Conservation (phyloP, 2,113 vertebrate species). For the Microtus pennsylvanicus region DNA sequence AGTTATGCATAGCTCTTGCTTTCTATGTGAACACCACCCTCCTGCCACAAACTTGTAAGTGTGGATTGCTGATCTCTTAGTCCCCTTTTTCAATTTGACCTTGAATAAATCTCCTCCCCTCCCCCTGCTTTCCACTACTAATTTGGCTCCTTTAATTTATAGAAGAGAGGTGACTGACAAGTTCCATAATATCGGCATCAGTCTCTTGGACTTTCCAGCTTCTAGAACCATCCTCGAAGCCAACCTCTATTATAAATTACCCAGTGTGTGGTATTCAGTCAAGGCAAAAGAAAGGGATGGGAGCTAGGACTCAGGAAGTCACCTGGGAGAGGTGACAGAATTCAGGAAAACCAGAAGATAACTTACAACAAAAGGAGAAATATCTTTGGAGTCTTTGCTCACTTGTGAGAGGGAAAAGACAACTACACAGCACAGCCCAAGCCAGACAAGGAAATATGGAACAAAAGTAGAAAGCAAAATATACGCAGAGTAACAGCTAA, state of each 20-base stretch:
- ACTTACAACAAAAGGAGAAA: not conserved
- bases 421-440: accelerated
- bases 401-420: not conserved
- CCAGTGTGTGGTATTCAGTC: too few relatives aligned
- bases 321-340: not conserved
- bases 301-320: not conserved
- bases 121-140: not conserved
- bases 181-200: not conserved
- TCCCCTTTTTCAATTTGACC: not conserved
- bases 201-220: not conserved
- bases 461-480: not conserved
- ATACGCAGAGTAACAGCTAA: not conserved
- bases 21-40: not conserved
- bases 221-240: not conserved
- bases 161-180: not conserved
- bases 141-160: not conserved
- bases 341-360: not conserved
- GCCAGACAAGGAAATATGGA: not conserved
- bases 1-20: not conserved
- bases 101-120: accelerated
- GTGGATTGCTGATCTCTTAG: not conserved
- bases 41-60: not conserved
- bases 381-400: not conserved
- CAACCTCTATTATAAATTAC: not conserved
- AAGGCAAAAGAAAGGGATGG: not conserved